Percentiles rank a stretch among this genome's conserved stretches.
phyloP scores from a whole-genome alignment of 1,140 invertebrate species.

The Pseudomyrmex gracilis region DNA sequence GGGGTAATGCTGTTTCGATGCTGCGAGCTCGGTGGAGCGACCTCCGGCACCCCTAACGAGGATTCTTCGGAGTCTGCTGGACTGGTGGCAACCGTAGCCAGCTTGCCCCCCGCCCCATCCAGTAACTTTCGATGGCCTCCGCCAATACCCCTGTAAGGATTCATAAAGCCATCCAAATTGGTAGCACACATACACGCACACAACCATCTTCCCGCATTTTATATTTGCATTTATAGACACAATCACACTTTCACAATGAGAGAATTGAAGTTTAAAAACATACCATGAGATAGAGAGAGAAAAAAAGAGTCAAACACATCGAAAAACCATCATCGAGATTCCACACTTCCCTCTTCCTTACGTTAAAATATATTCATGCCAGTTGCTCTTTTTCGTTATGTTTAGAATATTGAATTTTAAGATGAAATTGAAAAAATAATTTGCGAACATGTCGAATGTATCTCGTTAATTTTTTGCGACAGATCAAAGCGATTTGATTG shows the following conservation, averaged over 20 bases:
- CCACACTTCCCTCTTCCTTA: too few relatives aligned
- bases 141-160: slow-evolving; percentile 85
- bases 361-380: too few relatives aligned
- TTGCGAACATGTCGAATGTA: neutral
- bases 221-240: slow-evolving; percentile 15
- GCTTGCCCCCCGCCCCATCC: slow-evolving; percentile 86
- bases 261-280: neutral
- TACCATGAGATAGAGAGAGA: too few relatives aligned
- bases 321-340: too few relatives aligned
- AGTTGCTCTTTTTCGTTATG: neutral
- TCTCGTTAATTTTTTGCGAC: slow-evolving; percentile 3
- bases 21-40: slow-evolving; percentile 80
- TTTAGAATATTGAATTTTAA: too few relatives aligned
- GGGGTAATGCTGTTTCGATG: slow-evolving; percentile 85
- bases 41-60: slow-evolving; percentile 80
- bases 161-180: slow-evolving; percentile 81
- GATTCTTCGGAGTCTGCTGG: slow-evolving; percentile 84
- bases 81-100: slow-evolving; percentile 86
- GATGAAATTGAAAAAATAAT: too few relatives aligned
- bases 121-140: slow-evolving; percentile 86
- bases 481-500: slow-evolving; percentile 33
- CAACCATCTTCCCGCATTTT: slow-evolving; percentile 1
- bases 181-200: slow-evolving; percentile 66
- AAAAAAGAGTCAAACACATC: too few relatives aligned
- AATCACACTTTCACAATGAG: neutral